Evolutionary conservation across 2,797 vertebrate species (phyloP).

Genomic region (Leptodactylus fallax): DNA sequence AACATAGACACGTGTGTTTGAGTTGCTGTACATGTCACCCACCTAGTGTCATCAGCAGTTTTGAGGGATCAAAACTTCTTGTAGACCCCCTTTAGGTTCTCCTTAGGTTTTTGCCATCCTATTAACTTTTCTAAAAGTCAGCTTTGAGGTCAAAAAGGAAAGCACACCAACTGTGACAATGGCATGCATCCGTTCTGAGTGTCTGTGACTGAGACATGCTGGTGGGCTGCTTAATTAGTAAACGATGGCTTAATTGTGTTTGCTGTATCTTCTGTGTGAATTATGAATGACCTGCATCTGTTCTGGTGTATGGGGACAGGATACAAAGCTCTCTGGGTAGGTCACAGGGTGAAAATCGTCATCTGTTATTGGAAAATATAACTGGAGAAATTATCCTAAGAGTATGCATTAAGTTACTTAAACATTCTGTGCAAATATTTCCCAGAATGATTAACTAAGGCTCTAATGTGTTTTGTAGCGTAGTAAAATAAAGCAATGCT

Average conservation of each 20-base stretch:
- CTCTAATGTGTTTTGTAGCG: not conserved
- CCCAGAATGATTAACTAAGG: not conserved
- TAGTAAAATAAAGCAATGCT: not conserved
- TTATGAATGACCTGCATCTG: conserved; percentile 56
- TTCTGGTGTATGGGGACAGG: conserved; percentile 36
- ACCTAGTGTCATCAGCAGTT: too few relatives aligned
- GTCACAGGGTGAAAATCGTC: conserved; percentile 36
- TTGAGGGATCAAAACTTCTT: too few relatives aligned
- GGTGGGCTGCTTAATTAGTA: conserved; percentile 43
- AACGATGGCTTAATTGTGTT: conserved; percentile 52
- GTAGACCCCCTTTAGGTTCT: not conserved
- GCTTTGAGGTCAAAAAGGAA: conserved; percentile 17
- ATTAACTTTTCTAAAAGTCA: not conserved
- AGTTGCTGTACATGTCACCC: too few relatives aligned
- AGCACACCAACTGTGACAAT: conserved; percentile 33
- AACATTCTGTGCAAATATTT: not conserved
- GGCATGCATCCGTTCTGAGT: conserved; percentile 28
- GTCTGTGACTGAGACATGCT: conserved; percentile 42
- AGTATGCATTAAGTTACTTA: not conserved
- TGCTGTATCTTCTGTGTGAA: conserved; percentile 42
- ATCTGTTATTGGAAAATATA: conserved; percentile 1
- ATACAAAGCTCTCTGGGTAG: conserved; percentile 1
- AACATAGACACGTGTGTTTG: too few relatives aligned
- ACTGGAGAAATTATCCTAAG: not conserved
- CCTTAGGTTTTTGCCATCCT: not conserved